Percentiles rank a stretch among this genome's conserved stretches.
Evolutionary conservation across 1,140 invertebrate genomes (phyloP).

Genomic region (Pogonomyrmex barbatus): DNA sequence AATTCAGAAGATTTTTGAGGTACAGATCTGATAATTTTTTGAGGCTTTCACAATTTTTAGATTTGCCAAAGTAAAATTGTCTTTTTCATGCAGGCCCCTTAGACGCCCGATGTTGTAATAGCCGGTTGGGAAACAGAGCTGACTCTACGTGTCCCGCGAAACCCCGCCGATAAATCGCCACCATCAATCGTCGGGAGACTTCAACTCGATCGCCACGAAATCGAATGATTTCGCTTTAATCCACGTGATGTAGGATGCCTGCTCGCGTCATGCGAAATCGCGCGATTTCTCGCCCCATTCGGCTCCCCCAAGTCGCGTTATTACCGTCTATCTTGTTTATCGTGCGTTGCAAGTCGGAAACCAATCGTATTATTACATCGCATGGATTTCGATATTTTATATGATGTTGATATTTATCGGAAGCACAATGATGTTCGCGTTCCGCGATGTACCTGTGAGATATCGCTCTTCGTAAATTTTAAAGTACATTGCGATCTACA

Average conservation of each 20-base stretch:
- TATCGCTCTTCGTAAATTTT: neutral
- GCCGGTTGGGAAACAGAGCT: constrained; percentile 19
- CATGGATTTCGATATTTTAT: neutral
- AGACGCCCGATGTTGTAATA: constrained; percentile 20
- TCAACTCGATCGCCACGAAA: no score
- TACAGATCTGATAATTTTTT: no score
- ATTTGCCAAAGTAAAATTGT: no score
- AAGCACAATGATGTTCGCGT: neutral
- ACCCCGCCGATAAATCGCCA: constrained; percentile 1
- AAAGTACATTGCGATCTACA: neutral
- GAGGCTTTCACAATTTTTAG: no score
- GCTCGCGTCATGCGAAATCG: no score
- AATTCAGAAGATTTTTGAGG: no score
- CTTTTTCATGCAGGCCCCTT: neutral
- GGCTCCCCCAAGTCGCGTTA: no score
- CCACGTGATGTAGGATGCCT: no score
- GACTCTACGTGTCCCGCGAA: neutral
- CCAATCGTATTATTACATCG: neutral
- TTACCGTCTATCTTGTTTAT: no score
- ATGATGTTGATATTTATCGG: neutral
- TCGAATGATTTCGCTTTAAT: no score
- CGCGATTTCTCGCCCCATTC: no score
- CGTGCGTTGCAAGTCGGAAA: no score
- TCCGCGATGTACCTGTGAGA: neutral
- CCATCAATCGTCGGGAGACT: neutral